Evolutionary conservation across 2,113 vertebrate species (phyloP), one percentile per base, ranked within the genome.

Genomic region (Ailurus styani): DNA sequence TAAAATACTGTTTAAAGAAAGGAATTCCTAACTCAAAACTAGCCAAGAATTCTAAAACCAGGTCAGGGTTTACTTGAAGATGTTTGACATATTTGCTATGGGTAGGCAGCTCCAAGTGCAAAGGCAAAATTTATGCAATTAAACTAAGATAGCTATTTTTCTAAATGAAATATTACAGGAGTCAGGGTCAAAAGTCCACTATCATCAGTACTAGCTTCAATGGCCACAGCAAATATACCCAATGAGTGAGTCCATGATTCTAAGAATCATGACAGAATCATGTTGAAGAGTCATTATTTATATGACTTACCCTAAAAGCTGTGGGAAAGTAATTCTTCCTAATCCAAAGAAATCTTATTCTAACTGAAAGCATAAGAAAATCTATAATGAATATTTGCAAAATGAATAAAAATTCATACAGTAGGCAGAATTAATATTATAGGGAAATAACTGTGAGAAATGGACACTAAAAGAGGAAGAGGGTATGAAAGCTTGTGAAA

Each of bases 361-460:
- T 94, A 75, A 91, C 37, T 40, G 14, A 86, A 87, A 75, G 37
- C 13, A 90, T 27, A 73, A 83, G 62, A 91, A 73, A 45, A 54
- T 21, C 62, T 87, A 82, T 2, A 57, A 57, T 23, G 60, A 92
- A 57, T 66, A 83, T 60, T 81, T 83, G 25, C 17, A 52, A 94
- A 90, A 78, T 95, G 27, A 50, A 27, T 70, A 70, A 81, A 94
- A 92, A 86, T 55, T 81, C 57, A 78, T 21, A 82, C 3, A 70
- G 40, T 34, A 83, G 45, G 42, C 77, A 54, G 72, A 90, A 93
- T 85, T 40, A 85, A 60, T 52, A 64, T 40, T 83, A 25, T 37
- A 84, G 62, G 83, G 88, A 98, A 98, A 66, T 83, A 85, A 91
- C 1, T 47, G 45, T 94, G 91, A 87, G 79, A 96, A 88, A 70